phyloP scores from a whole-genome alignment of 2,797 vertebrate genomes.

The Lacerta bilineata region DNA sequence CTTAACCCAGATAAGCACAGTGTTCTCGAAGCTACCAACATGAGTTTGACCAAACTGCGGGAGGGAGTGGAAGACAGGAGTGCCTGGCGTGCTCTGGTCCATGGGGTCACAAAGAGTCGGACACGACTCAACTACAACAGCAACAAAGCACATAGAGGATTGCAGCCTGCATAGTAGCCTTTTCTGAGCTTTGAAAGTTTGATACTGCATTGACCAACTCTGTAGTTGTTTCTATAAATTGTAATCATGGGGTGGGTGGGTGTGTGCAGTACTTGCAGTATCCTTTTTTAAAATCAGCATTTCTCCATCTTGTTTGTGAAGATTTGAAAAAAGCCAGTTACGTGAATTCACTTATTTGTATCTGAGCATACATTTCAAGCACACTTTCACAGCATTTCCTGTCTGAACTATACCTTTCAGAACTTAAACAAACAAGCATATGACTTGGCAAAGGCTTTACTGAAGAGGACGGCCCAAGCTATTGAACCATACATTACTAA shows the following conservation, averaged over 20 bases:
- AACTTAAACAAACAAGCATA: constrained; percentile 99
- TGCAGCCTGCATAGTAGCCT: not conserved
- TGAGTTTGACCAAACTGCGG: no score
- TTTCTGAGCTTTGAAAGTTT: constrained; percentile 13
- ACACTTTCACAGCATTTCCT: constrained; percentile 24
- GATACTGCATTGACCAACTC: not conserved
- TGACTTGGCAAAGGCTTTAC: constrained; percentile 95
- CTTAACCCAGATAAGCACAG: no score
- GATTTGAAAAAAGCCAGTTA: not conserved
- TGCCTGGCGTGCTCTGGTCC: no score
- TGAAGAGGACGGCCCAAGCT: constrained; percentile 98
- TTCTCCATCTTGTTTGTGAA: not conserved
- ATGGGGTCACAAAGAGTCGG: no score
- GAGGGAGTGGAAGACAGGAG: no score
- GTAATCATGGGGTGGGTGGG: not conserved
- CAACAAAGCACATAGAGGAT: not conserved
- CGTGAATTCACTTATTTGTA: not conserved
- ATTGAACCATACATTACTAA: constrained; percentile 99
- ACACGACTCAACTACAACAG: no score
- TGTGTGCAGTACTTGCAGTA: not conserved
- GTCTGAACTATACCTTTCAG: constrained; percentile 78
- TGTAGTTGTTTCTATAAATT: not conserved
- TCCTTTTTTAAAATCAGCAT: not conserved
- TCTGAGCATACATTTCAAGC: not conserved
- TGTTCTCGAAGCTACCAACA: no score